These are phyloP conservation scores for Barypeithes pellucidus DNA, from an alignment of 2,888 invertebrate genomes.

Conservation along the genomic window DNA sequence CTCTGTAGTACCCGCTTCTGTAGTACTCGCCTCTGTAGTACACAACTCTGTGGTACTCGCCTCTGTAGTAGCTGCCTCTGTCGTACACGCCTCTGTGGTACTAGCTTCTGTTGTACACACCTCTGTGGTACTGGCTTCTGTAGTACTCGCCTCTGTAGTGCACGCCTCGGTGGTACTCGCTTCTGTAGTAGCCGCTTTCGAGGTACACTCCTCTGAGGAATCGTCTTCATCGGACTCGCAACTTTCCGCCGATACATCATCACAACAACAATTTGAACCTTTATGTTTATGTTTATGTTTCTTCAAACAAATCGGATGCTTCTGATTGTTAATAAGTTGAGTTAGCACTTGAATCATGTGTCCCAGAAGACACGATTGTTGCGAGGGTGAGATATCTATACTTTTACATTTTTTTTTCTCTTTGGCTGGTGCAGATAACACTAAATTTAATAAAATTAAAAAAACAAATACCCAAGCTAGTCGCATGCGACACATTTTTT, in stretches of 20 bases:
- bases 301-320: slow-evolving; percentile 47
- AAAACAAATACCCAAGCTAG: slow-evolving; percentile 24
- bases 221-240: not conserved
- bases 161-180: not conserved
- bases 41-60: not conserved
- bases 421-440: slow-evolving; percentile 44
- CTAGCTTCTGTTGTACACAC: not conserved
- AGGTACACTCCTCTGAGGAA: not conserved
- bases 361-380: slow-evolving; percentile 61
- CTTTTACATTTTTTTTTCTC: slow-evolving; percentile 48
- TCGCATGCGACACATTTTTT: slow-evolving; percentile 31
- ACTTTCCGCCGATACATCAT: not conserved
- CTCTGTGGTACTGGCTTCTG: not conserved
- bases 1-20: not conserved
- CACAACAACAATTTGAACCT: not conserved
- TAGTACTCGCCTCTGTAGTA: not conserved
- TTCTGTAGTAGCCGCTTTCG: not conserved
- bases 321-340: slow-evolving; percentile 59
- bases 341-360: slow-evolving; percentile 62
- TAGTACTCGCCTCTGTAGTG: not conserved
- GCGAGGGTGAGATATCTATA: slow-evolving; percentile 55
- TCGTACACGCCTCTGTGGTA: not conserved
- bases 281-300: slow-evolving; percentile 24
- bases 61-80: not conserved
- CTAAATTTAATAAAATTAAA: slow-evolving; percentile 42